Conservation (phyloP, 2,113 vertebrate species). For the Genyomyrus donnyi region DNA sequence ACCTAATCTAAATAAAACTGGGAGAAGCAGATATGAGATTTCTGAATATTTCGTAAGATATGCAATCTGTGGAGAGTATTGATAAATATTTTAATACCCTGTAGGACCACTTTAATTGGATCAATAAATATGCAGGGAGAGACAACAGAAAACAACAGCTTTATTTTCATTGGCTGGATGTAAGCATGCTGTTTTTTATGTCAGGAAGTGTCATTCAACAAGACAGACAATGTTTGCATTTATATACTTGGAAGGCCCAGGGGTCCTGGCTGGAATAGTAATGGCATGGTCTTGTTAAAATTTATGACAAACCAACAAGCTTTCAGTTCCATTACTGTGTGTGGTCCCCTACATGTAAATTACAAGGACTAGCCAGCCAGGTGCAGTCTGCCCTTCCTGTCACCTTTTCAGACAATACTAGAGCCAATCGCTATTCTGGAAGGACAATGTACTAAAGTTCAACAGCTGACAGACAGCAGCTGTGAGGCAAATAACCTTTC, state of each 20-base stretch:
- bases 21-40: slow-evolving; percentile 1
- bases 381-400: neutral
- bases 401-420: neutral
- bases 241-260: neutral
- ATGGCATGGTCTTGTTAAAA: slow-evolving; percentile 2
- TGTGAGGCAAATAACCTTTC: slow-evolving; percentile 9
- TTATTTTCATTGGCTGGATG: neutral
- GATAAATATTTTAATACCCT: slow-evolving; percentile 17
- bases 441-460: slow-evolving; percentile 10
- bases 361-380: neutral
- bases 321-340: neutral
- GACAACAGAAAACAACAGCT: neutral
- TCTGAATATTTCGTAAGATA: neutral
- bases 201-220: slow-evolving; percentile 1
- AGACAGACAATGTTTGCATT: slow-evolving; percentile 17
- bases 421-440: slow-evolving; percentile 5
- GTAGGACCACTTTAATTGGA: slow-evolving; percentile 1
- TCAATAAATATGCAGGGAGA: slow-evolving; percentile 11
- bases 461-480: slow-evolving; percentile 7
- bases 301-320: slow-evolving; percentile 4
- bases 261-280: neutral
- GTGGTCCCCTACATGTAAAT: slow-evolving; percentile 2
- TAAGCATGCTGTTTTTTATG: neutral
- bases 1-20: neutral
- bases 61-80: slow-evolving; percentile 12